A percentile compares a stretch with the other conserved stretches of the same genome.
phyloP scores from a whole-genome alignment of 1,140 invertebrate genomes.

The Heliconius himera region DNA sequence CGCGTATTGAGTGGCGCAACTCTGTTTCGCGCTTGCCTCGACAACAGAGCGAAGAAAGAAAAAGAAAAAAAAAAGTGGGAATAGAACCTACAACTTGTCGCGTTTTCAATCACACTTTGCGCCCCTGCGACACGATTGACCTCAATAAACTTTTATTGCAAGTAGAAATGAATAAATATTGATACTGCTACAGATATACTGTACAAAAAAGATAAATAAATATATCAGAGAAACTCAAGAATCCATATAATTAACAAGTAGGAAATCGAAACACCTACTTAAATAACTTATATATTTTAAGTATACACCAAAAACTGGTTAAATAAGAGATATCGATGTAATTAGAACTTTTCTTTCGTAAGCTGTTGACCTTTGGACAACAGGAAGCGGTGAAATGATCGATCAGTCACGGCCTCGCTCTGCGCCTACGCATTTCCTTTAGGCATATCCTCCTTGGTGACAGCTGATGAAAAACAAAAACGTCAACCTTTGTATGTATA shows the following conservation, averaged over 20 bases:
- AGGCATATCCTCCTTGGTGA: conserved; percentile 27
- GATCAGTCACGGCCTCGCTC: conserved; percentile 54
- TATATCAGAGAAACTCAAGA: no score
- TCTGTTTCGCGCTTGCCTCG: no score
- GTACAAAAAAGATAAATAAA: no score
- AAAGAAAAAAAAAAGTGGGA: no score
- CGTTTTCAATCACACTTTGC: no score
- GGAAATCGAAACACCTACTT: neutral
- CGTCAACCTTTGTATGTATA: neutral
- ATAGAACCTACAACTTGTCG: no score
- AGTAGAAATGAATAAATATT: no score
- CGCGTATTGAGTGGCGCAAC: no score
- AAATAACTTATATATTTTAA: neutral
- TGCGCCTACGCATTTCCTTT: conserved; percentile 39
- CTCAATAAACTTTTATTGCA: no score
- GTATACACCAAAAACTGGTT: neutral
- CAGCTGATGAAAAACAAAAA: conserved; percentile 29
- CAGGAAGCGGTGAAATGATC: conserved; percentile 73
- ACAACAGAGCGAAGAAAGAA: no score
- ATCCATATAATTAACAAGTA: neutral
- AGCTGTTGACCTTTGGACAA: conserved; percentile 53
- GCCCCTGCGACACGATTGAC: no score
- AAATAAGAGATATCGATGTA: conserved; percentile 26
- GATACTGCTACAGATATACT: no score
- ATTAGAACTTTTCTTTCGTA: conserved; percentile 62